Evolutionary conservation across 2,113 vertebrate genomes (phyloP).

Genomic region (Ageneiosus marmoratus): DNA sequence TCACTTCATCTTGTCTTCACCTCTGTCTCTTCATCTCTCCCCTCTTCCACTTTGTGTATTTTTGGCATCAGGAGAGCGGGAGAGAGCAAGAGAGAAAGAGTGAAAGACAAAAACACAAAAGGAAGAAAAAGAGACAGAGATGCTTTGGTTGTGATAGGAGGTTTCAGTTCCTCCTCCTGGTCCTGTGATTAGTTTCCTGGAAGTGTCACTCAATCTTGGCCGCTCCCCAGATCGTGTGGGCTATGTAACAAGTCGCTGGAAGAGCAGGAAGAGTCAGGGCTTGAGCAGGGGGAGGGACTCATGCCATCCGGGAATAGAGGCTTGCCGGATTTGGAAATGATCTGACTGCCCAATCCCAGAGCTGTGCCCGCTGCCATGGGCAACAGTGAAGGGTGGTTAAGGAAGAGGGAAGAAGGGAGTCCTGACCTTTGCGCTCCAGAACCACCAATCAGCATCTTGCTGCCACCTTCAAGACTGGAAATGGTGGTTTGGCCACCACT

Average conservation of each 20-base stretch:
- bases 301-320: conserved; percentile 79
- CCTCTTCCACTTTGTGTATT: conserved; percentile 77
- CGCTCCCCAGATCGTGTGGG: conserved; percentile 75
- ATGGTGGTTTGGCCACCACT: conserved; percentile 92
- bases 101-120: conserved; percentile 52
- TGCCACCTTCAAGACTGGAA: conserved; percentile 89
- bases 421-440: conserved; percentile 74
- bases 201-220: conserved; percentile 78
- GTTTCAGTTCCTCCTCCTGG: conserved; percentile 66
- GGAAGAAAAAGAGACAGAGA: conserved; percentile 71
- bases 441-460: conserved; percentile 83
- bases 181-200: conserved; percentile 71
- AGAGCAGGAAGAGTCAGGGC: conserved; percentile 78
- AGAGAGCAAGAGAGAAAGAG: conserved; percentile 65
- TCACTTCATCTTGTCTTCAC: conserved; percentile 60
- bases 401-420: conserved; percentile 84
- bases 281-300: conserved; percentile 79
- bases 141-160: conserved; percentile 79
- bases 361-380: conserved; percentile 79
- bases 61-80: conserved; percentile 77
- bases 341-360: conserved; percentile 78
- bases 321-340: conserved; percentile 77
- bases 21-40: conserved; percentile 66
- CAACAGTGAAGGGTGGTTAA: conserved; percentile 87
- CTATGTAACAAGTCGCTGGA: conserved; percentile 80